These are phyloP conservation scores for Oncorhynchus kisutch DNA, from an alignment of 2,113 vertebrate species.

Conservation along the genomic window DNA sequence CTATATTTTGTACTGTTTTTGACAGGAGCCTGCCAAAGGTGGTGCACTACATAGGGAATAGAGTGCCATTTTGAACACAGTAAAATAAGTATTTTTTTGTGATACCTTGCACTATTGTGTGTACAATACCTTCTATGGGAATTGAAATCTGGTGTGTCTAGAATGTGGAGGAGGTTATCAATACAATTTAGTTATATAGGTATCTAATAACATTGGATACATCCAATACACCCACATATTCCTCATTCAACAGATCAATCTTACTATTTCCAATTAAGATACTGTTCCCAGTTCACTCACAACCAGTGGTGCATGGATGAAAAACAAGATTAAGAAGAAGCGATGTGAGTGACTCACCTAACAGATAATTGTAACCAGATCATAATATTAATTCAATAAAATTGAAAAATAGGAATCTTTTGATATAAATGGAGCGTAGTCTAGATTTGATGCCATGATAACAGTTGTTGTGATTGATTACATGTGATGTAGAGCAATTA, in stretches of 20 bases:
- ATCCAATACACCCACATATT: not conserved
- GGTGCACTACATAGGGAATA: too few species aligned
- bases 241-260: conserved; percentile 48
- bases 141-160: not conserved
- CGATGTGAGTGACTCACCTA: conserved; percentile 43
- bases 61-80: too few species aligned
- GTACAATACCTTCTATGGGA: not conserved
- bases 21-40: too few species aligned
- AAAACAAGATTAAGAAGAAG: conserved; percentile 49
- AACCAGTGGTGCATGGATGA: conserved; percentile 52
- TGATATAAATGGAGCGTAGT: too few species aligned
- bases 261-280: conserved; percentile 68
- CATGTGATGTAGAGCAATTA: conserved; percentile 90
- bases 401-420: conserved; percentile 21
- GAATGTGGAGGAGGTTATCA: not conserved
- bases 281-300: conserved; percentile 42
- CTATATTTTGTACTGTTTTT: too few species aligned
- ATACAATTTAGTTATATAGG: not conserved
- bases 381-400: conserved; percentile 11
- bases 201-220: not conserved
- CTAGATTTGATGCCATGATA: conserved; percentile 53
- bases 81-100: not conserved
- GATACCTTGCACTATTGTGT: not conserved
- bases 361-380: conserved; percentile 30
- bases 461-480: conserved; percentile 81